phyloP scores from a whole-genome alignment of 1,140 invertebrate species.

The Euura saliciscinereae region DNA sequence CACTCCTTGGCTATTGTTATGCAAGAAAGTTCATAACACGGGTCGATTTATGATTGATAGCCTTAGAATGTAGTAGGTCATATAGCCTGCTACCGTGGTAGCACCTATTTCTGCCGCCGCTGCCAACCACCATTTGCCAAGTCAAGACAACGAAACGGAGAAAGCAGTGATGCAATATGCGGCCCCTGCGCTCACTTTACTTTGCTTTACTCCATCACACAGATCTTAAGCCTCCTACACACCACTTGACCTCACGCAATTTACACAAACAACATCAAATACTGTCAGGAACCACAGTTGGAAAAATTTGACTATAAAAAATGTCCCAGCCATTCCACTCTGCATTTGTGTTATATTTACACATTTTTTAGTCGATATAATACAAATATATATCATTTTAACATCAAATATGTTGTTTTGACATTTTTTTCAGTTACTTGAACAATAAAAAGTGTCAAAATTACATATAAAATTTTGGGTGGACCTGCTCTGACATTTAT shows the following conservation, averaged over 20 bases:
- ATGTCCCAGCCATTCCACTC: no score
- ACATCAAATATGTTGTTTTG: no score
- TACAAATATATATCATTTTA: no score
- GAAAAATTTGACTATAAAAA: no score
- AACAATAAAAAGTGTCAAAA: no score
- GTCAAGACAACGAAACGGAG: slow-evolving; percentile 9
- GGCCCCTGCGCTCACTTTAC: neutral
- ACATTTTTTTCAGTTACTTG: no score
- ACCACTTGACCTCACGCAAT: neutral
- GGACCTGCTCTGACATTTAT: no score
- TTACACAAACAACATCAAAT: neutral
- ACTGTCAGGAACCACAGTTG: no score
- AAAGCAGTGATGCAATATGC: slow-evolving; percentile 13
- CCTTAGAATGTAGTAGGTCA: slow-evolving; percentile 21
- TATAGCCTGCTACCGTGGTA: slow-evolving; percentile 38
- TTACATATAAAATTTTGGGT: no score
- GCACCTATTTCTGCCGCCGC: slow-evolving; percentile 18
- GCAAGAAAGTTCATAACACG: slow-evolving; percentile 11
- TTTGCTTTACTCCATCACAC: slow-evolving; percentile 8
- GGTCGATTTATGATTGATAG: slow-evolving; percentile 14
- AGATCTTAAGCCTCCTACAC: slow-evolving; percentile 5
- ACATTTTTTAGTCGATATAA: no score
- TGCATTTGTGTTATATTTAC: no score
- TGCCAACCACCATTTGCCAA: slow-evolving; percentile 13
- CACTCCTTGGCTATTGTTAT: neutral